Evolutionary conservation across 2,797 vertebrate genomes (phyloP), one percentile per base, ranked within the genome.

Genomic region (Botia kubotai): DNA sequence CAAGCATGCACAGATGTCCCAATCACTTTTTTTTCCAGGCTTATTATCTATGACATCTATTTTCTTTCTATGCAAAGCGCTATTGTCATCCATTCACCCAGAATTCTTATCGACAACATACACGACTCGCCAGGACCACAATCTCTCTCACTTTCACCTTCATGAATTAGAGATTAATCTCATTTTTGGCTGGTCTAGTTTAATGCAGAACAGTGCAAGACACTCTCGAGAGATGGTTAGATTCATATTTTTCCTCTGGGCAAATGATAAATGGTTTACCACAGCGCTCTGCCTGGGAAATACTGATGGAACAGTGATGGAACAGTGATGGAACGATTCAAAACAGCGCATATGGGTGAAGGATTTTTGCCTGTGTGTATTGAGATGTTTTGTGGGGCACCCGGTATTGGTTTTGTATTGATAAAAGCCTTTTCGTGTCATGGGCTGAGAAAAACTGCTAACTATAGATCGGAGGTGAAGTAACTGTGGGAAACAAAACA

Each of bases 131-230:
- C 29, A 52, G 50, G 19, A 11, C 62, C 73, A 65, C 58, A 21
- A 77, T 82, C 70, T 74, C 57, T 83, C 83, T 78, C 80, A n/a
- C 52, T 70, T 83, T 67, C 71, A 48, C 82, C 71, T 72, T 86
- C 80, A 85, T 84, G 77, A 84, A 86, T 77, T 72, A 72, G 78
- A 82, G 75, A 86, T 84, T 75, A 39, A 84, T 73, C 78, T 79
- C 11, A 73, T 83, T 84, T 82, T 55, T 55, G 68, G 69, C 36
- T 43, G 57, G 39, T 48, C 23, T 29, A 48, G 53, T 82, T 82
- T 76, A 83, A 76, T 78, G 66, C 76, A 10, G n/a, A 71, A 19
- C 53, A 60, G 19, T 71, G 57, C 52, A 77, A 57, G 69, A 65
- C 53, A 71, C 52, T 66, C 46, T 43, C 10, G 19, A 62, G 67